A percentile compares a stretch with the other conserved stretches of the same genome.
Conservation (phyloP, 2,797 vertebrate species). For the Galagoides demidoff region DNA sequence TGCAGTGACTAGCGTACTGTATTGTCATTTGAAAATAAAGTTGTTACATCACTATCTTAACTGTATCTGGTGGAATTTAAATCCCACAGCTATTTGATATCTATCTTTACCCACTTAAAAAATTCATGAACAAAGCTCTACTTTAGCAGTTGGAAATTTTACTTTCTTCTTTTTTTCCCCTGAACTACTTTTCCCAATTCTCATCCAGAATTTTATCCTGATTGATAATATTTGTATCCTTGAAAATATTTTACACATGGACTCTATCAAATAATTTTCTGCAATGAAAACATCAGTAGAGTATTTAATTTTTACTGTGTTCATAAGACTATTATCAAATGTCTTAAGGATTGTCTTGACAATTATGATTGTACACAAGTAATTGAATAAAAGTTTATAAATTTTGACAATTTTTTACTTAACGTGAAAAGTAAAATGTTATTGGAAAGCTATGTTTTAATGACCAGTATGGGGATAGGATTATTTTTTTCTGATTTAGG, state of each 20-base stretch:
- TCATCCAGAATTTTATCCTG: slow-evolving; percentile 1
- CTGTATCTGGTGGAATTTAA: slow-evolving; percentile 51
- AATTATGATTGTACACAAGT: not conserved
- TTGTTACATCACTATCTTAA: slow-evolving; percentile 47
- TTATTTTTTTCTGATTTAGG: not conserved
- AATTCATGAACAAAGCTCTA: slow-evolving; percentile 60
- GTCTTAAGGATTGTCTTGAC: not conserved
- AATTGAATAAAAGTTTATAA: slow-evolving; percentile 32
- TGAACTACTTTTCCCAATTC: slow-evolving; percentile 42
- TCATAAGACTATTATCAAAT: not conserved
- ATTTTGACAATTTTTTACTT: slow-evolving; percentile 23
- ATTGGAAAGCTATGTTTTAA: not conserved
- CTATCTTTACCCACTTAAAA: slow-evolving; percentile 66
- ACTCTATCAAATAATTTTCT: slow-evolving; percentile 44
- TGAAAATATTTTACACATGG: slow-evolving; percentile 44
- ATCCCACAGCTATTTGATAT: slow-evolving; percentile 62
- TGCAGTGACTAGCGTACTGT: not conserved
- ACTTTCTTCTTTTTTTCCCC: slow-evolving; percentile 26
- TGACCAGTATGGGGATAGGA: not conserved
- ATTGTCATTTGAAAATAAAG: slow-evolving; percentile 36
- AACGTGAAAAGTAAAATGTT: slow-evolving; percentile 31
- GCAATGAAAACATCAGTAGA: slow-evolving; percentile 15
- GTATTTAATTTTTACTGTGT: not conserved
- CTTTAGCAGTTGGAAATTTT: slow-evolving; percentile 45
- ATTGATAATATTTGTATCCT: not conserved